These are phyloP conservation scores for Ceratosolen fusciceps DNA, from an alignment of 1,140 invertebrate genomes.

Conservation along the genomic window DNA sequence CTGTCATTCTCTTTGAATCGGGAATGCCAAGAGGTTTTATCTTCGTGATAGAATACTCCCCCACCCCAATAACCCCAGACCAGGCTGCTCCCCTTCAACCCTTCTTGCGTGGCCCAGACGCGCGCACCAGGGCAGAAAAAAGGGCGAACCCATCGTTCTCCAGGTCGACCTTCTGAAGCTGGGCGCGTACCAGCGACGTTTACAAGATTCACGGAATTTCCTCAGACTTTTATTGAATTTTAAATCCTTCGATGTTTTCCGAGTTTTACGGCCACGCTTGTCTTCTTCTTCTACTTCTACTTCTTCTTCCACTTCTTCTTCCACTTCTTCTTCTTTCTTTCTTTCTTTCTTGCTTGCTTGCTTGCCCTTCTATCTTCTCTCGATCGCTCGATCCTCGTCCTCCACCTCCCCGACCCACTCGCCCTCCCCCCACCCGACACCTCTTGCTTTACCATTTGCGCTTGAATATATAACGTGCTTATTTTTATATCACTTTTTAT, in stretches of 20 bases:
- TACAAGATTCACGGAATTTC: conserved; percentile 49
- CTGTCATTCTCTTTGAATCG: conserved; percentile 49
- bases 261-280: conserved; percentile 31
- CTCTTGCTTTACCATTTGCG: neutral
- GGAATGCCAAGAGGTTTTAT: conserved; percentile 41
- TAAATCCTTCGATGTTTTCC: conserved; percentile 49
- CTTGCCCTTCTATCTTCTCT: too few relatives aligned
- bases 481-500: conserved; percentile 14
- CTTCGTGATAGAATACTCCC: conserved; percentile 41
- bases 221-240: conserved; percentile 51
- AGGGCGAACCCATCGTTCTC: neutral
- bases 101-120: neutral
- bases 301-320: neutral
- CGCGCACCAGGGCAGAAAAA: conserved; percentile 37
- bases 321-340: too few relatives aligned
- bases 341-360: too few relatives aligned
- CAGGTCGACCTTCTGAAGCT: neutral
- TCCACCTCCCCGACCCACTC: too few relatives aligned
- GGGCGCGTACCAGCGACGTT: conserved; percentile 37
- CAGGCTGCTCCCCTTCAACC: neutral
- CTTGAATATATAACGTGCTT: neutral
- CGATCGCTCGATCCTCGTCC: too few relatives aligned
- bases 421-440: too few relatives aligned
- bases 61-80: neutral
- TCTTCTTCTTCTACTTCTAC: neutral